Percentiles rank a stretch among this genome's conserved stretches.
Conservation (phyloP, 2,888 invertebrate genomes). For the Mycalesis mineus region DNA sequence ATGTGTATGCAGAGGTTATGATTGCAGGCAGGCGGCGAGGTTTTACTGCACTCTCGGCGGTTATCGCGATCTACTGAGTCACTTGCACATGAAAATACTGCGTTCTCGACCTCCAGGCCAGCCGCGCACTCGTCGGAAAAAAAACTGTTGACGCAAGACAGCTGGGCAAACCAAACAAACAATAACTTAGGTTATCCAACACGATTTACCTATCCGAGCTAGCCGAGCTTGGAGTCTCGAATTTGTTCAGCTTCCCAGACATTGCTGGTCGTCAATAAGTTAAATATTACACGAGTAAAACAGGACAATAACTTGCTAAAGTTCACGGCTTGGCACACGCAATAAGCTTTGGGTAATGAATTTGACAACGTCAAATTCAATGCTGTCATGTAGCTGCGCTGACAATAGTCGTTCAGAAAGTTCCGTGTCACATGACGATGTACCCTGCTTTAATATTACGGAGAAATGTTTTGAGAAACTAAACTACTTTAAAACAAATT, state of each 20-base stretch:
- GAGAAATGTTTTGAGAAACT: no score
- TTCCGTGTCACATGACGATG: no score
- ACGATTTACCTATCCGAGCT: slow-evolving; percentile 91
- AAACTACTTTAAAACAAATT: no score
- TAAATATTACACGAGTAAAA: slow-evolving; percentile 31
- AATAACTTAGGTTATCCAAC: slow-evolving; percentile 56
- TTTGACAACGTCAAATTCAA: slow-evolving; percentile 7
- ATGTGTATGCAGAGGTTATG: slow-evolving; percentile 65
- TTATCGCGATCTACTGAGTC: slow-evolving; percentile 46
- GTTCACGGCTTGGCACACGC: slow-evolving; percentile 48
- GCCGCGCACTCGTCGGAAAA: slow-evolving; percentile 47
- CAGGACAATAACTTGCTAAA: slow-evolving; percentile 32
- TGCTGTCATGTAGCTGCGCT: slow-evolving; percentile 12
- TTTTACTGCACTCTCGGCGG: slow-evolving; percentile 33
- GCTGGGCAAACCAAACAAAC: slow-evolving; percentile 74
- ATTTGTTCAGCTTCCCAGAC: slow-evolving; percentile 79
- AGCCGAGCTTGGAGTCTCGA: slow-evolving; percentile 92
- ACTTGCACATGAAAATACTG: slow-evolving; percentile 46
- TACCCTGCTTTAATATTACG: no score
- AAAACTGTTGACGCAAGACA: slow-evolving; percentile 60
- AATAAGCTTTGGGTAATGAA: slow-evolving; percentile 1
- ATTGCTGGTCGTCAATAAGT: slow-evolving; percentile 41
- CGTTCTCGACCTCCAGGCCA: slow-evolving; percentile 45
- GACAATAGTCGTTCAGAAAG: slow-evolving; percentile 23
- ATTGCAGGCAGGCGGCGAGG: slow-evolving; percentile 35